These are phyloP conservation scores for Heliornis fulica DNA, from an alignment of 2,113 vertebrate species.

Conservation along the genomic window DNA sequence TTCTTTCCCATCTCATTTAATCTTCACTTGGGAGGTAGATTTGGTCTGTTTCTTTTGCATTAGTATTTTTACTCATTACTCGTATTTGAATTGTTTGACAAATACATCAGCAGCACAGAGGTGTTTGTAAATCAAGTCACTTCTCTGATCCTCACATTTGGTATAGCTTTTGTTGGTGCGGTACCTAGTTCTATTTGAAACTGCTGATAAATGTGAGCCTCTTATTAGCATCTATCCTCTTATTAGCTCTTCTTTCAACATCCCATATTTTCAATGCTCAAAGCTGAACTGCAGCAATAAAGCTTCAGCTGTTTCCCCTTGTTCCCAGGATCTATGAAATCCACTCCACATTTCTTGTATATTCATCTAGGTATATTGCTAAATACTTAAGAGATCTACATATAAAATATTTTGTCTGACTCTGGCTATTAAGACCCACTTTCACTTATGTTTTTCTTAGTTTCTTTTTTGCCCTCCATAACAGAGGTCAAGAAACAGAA, in stretches of 20 bases:
- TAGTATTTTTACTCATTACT: slow-evolving; percentile 8
- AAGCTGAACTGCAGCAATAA: neutral
- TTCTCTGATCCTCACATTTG: slow-evolving; percentile 9
- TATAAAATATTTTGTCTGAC: neutral
- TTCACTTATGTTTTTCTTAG: neutral
- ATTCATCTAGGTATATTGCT: neutral
- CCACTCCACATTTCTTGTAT: neutral
- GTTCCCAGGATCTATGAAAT: neutral
- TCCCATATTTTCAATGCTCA: neutral
- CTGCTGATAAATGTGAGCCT: neutral
- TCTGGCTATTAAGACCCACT: neutral
- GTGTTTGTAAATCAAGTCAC: slow-evolving; percentile 1
- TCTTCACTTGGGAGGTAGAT: neutral
- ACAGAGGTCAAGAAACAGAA: neutral
- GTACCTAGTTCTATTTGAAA: neutral
- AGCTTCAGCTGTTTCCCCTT: neutral
- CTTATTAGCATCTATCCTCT: neutral
- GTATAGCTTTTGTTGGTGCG: neutral
- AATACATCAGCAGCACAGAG: neutral
- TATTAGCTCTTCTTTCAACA: slow-evolving; percentile 24
- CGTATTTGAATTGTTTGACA: neutral
- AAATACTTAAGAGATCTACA: neutral
- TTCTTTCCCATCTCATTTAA: neutral
- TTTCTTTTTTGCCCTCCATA: fast-evolving
- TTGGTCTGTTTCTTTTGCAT: neutral